Evolutionary conservation across 2,113 vertebrate species (phyloP), one percentile per base, ranked within the genome.

Genomic region (Hiodon tergisus): DNA sequence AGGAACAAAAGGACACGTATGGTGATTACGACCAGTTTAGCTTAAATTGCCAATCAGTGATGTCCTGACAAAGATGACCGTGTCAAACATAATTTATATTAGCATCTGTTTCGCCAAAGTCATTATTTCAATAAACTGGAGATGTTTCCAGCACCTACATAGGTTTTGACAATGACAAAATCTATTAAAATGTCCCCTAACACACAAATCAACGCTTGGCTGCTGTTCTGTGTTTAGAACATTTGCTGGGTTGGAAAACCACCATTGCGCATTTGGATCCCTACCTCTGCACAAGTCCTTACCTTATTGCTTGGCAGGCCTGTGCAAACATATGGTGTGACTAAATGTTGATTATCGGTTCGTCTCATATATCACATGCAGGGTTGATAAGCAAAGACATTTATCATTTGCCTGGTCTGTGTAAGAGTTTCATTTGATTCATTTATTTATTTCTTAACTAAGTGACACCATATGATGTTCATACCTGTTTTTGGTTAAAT

Each of bases 321-420:
- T 77, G 78, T 81, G 71, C 79, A 72, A 83, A 79, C 90, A 91
- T 90, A 91, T 91, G 90, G 89, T 81, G 76, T 68, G 81, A 81
- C 88, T 89, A 88, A 91, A 84, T 86, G 84, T 81, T 82, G 83
- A 90, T 89, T 88, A 90, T 91, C 87, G 85, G 79, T 79, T 79
- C 4, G 76, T 85, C 84, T 87, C 88, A 82, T 90, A 89, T 83
- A 89, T 90, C 89, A 90, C 82, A 85, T 79, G 78, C 86, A 87
- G 51, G 77, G 81, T 67, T 74, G 74, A 87, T 87, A 83, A 86
- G 86, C 79, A 81, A 77, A 77, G 79, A 81, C 84, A 88, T 90
- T 90, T 81, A 89, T 89, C 89, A 89, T 83, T 85, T 76, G 62
- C 48, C n/a, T 67, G 50, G 48, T 68, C 65, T 57, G 14, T 47